phyloP scores from a whole-genome alignment of 1,140 invertebrate species.

The Neodiprion virginianus region DNA sequence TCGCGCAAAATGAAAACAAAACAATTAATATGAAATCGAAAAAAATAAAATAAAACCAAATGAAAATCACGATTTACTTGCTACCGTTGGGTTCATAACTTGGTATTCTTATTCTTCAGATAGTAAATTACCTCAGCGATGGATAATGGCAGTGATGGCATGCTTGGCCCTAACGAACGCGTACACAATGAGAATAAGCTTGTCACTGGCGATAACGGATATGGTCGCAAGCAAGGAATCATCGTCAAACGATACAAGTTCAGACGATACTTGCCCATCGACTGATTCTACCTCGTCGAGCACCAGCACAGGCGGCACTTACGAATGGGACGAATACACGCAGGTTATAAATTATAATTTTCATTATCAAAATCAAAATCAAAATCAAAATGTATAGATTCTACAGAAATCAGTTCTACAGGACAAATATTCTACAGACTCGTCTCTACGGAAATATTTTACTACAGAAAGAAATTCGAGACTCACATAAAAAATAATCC shows the following conservation, averaged over 20 bases:
- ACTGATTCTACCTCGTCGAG: not conserved
- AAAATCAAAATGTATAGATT: constrained; percentile 35
- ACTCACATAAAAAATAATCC: too few relatives aligned
- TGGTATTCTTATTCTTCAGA: not conserved
- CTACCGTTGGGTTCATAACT: too few relatives aligned
- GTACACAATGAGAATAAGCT: not conserved
- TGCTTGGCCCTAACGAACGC: not conserved
- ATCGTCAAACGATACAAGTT: not conserved
- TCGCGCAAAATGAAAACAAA: too few relatives aligned
- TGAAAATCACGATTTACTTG: too few relatives aligned
- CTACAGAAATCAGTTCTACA: too few relatives aligned
- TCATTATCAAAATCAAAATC: not conserved
- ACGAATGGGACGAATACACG: constrained; percentile 69
- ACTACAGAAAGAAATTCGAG: too few relatives aligned
- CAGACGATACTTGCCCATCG: not conserved
- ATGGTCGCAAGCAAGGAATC: not conserved
- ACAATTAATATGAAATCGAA: too few relatives aligned
- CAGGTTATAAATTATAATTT: constrained; percentile 48
- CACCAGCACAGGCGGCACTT: constrained; percentile 38
- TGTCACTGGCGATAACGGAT: not conserved
- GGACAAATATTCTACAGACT: too few relatives aligned
- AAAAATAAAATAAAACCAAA: too few relatives aligned
- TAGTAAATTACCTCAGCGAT: not conserved
- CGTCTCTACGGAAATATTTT: too few relatives aligned
- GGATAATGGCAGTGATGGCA: not conserved